Evolutionary conservation across 2,888 invertebrate genomes (phyloP), one percentile per base, ranked within the genome.

Genomic region (Drosophila tripunctata): DNA sequence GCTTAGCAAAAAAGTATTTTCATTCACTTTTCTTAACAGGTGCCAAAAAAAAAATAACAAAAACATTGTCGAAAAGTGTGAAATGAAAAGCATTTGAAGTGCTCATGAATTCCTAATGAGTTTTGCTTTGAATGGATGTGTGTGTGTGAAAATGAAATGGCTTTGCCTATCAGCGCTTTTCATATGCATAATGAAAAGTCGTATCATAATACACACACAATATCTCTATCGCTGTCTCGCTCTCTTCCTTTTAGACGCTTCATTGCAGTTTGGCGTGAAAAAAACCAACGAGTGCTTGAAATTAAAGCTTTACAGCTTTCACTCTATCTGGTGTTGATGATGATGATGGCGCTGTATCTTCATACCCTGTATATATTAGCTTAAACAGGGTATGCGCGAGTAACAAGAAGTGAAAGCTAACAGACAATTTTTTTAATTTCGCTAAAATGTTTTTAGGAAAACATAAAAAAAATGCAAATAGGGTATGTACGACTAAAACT

Each of bases 181-280:
- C 65, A 70, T 75, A 82, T 75, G 62, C 78, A 81, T 74, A 81
- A 78, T 78, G 76, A 78, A 75, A 75, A 63, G 62, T 52, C 51
- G 67, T 69, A 35, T 51, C 31, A 15, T 38, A 40, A 66, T 21
- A 22, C 61, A 54, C 55, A 43, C 36, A 35, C 24, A 21, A 5
- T 19, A 1, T 21, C 14, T 1, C 6, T 5, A 10, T 10, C 15
- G n/a, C n/a, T n/a, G n/a, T 17, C 43, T 24, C 24, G 4, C 0
- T 12, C 48, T 24, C 24, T n/a, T n/a, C n/a, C n/a, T n/a, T n/a
- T n/a, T n/a, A n/a, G n/a, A n/a, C n/a, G 7, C 10, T 27, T 27
- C 27, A 19, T 15, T 63, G 64, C 69, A 63, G 45, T 64, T 68
- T 58, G 19, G 19, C 36, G 35, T 33, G 63, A 51, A 50, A 48